Evolutionary conservation across 2,113 vertebrate genomes (phyloP), one percentile per base, ranked within the genome.

Genomic region (Vidua chalybeata): DNA sequence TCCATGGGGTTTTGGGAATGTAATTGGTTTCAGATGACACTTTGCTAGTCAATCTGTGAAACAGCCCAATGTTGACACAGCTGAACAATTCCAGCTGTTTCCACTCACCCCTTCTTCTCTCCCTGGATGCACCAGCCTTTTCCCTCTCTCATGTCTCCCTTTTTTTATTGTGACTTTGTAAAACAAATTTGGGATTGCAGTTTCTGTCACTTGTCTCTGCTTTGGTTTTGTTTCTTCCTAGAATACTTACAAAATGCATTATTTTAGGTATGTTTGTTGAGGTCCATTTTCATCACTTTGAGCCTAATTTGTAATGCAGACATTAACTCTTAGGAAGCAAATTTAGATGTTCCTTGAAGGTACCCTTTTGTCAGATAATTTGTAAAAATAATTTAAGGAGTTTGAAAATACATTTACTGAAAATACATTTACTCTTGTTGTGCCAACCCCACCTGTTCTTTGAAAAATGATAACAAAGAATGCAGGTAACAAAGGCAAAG

Each of bases 11-110:
- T 98, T 98, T 98, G 96, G 97, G 97, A 97, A 97, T 97, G 97
- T 98, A 98, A 98, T 98, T 98, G 98, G 97, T 98, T 98, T 98
- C 98, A 98, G 97, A 97, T 98, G 98, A 98, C 97, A 98, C 98
- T 98, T 98, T 97, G 97, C 97, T 97, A 97, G 97, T 98, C 98
- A 98, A 98, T 98, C 98, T 98, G 98, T 20, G 89, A 96, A 97
- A 92, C 96, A 97, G 96, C 93, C 83, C 58, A 97, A 96, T 98
- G 98, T 98, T 98, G 98, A 98, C 97, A 97, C 97, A 98, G 98
- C 98, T 98, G 98, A 98, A 84, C 96, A 97, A 96, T 97, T 97
- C 97, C 98, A 98, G 98, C 98, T 98, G 98, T 98, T 97, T 97
- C 97, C 88, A 94, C 97, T 98, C 89, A 95, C 97, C 97, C 98